phyloP scores from a whole-genome alignment of 2,888 invertebrate species.

The Hyppa rectilinea region DNA sequence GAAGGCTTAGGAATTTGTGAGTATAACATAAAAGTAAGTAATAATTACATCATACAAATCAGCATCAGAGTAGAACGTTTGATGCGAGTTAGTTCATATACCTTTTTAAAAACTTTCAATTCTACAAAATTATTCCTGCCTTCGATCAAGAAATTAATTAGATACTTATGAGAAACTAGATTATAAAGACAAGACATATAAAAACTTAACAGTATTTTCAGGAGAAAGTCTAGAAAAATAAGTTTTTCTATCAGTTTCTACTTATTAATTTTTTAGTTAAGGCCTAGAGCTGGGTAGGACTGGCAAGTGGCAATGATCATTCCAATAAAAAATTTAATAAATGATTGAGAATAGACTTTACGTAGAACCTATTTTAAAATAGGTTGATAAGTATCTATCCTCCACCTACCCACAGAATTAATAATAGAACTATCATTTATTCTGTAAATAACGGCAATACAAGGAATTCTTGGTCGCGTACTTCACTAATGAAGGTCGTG shows the following conservation, averaged over 20 bases:
- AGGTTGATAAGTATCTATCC: neutral
- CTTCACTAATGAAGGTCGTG: neutral
- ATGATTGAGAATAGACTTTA: neutral
- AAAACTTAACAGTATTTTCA: neutral
- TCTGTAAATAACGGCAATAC: too few relatives aligned
- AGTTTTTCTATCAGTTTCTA: neutral
- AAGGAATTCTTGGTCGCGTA: neutral
- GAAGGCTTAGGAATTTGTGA: constrained; percentile 15
- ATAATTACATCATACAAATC: neutral
- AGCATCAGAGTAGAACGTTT: neutral
- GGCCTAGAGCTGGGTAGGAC: neutral
- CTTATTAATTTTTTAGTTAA: neutral
- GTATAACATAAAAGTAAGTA: constrained; percentile 8
- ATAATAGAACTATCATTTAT: too few relatives aligned
- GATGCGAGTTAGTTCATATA: neutral
- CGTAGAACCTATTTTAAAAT: neutral
- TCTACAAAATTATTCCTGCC: neutral
- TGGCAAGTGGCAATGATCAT: neutral
- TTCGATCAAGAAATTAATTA: neutral
- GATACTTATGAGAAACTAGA: neutral
- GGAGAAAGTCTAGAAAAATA: neutral
- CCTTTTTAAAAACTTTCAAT: neutral
- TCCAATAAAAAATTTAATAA: neutral
- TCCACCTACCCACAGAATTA: too few relatives aligned
- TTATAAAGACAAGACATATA: neutral